These are phyloP conservation scores for Tichodroma muraria DNA, from an alignment of 2,113 vertebrate genomes.

Conservation along the genomic window DNA sequence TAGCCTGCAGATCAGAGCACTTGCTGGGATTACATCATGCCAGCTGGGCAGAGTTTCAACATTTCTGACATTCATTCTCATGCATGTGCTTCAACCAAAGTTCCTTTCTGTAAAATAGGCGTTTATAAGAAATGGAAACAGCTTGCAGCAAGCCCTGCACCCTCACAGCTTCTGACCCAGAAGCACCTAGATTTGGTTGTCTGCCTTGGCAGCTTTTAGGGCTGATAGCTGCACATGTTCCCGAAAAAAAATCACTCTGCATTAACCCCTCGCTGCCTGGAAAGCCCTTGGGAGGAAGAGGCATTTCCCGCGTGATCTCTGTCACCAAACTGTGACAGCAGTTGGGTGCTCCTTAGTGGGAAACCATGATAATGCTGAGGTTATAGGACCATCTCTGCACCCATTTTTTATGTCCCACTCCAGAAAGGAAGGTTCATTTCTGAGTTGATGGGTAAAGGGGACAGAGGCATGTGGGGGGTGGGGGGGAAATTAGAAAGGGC, in stretches of 20 bases:
- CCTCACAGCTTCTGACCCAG: neutral
- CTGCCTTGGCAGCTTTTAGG: neutral
- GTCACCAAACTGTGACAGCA: neutral
- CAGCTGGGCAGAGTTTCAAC: constrained; percentile 39
- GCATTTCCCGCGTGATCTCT: neutral
- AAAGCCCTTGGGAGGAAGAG: neutral
- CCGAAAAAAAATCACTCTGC: neutral
- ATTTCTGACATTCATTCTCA: constrained; percentile 17
- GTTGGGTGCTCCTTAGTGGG: neutral
- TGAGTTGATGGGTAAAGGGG: neutral
- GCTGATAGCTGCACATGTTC: neutral
- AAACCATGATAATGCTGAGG: neutral
- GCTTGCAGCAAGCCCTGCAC: neutral
- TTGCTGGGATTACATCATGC: neutral
- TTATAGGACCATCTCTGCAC: neutral
- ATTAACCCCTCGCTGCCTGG: neutral
- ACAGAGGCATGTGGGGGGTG: neutral
- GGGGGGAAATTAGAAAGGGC: neutral
- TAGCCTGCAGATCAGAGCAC: neutral
- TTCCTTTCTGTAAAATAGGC: constrained; percentile 51
- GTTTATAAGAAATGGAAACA: constrained; percentile 64
- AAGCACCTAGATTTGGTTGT: neutral
- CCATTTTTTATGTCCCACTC: fast-evolving
- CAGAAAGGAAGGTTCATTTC: neutral
- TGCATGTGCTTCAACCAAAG: neutral